A percentile compares a stretch with the other conserved stretches of the same genome.
Conservation (phyloP, 2,888 invertebrate genomes). For the Macropis europaea region DNA sequence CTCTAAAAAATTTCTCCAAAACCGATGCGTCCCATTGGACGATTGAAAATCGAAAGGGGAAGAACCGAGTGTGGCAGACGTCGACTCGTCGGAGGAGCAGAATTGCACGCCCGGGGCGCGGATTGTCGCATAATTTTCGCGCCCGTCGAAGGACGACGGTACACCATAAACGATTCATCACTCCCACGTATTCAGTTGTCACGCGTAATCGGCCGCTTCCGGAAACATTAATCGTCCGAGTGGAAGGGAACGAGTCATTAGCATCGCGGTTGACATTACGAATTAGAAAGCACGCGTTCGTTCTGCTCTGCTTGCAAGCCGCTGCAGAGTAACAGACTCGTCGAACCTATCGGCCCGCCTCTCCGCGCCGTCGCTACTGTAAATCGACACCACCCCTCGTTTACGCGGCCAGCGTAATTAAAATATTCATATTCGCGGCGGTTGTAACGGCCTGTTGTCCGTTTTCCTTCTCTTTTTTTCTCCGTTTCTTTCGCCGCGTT, state of each 20-base stretch:
- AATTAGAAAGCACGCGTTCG: conserved; percentile 66
- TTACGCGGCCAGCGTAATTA: conserved; percentile 43
- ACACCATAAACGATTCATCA: conserved; percentile 50
- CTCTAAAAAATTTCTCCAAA: no score
- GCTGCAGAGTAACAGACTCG: conserved; percentile 32
- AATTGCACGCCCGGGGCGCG: conserved; percentile 16
- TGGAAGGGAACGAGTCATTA: conserved; percentile 56
- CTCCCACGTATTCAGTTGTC: conserved; percentile 44
- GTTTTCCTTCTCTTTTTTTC: not conserved
- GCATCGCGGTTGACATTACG: conserved; percentile 61
- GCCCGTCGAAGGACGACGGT: conserved; percentile 15
- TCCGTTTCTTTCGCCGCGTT: not conserved
- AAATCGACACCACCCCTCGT: conserved; percentile 20
- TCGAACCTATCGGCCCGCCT: conserved; percentile 14
- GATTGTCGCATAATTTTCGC: conserved; percentile 29
- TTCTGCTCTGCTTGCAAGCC: conserved; percentile 59
- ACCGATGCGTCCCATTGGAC: not conserved
- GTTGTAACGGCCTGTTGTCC: no score
- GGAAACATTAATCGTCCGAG: conserved; percentile 59
- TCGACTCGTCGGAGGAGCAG: conserved; percentile 8
- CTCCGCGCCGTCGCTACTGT: conserved; percentile 20
- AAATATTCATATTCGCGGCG: conserved; percentile 39
- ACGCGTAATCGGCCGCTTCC: conserved; percentile 56
- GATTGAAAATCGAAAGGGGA: not conserved
- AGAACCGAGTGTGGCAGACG: no score